Base-by-base conservation (phyloP, 2,888 invertebrate species). In the Eupsilia transversa region DNA sequence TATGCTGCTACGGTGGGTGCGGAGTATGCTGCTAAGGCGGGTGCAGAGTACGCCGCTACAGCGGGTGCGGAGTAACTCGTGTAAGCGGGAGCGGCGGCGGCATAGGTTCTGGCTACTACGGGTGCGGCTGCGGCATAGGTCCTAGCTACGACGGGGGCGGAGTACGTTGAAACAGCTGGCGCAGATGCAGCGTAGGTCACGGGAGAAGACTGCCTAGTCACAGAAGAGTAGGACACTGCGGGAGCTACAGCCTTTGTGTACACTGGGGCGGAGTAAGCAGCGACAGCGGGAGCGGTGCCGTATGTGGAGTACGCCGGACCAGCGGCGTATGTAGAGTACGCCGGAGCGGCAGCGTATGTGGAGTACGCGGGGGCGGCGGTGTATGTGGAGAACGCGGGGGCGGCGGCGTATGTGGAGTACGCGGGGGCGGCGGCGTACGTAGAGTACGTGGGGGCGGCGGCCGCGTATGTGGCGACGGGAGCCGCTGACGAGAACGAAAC, bases 101-200 rank as follows among this genome's bases (percentile, higher is more conserved):
- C 88, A 79, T 90, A 91, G 75, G 93, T 80, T 85, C 89, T 88
- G 72, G 90, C 84, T 66, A 93, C 89, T 27, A 96, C 92, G 68
- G 97, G 95, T 59, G 96, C 94, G 14, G 81, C 66, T 0, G 70
- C 80, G 14, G 94, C 88, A 80, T 91, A 91, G 74, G 94, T 80
- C 83, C 74, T 73, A 83, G 82, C 10, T 64, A 93, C 89, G 30
- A 96, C 92, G 65, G 97, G 95, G 61, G 82, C 54, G 1, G 82
- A 71, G 57, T 72, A 97, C 96, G 83, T 92, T 91, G 81, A 83
- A 91, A 77, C 93, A 89, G 81, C 91, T n/a, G 80, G 94, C 79
- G 91, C 85, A 79, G 92, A 85, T 93, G 92, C 89, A 70, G 88
- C 89, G 87, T 61, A 91, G 80, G 94, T 60, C 23, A 87, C 86